Conservation (phyloP, 2,113 vertebrate genomes). For the Hemiscyllium ocellatum region DNA sequence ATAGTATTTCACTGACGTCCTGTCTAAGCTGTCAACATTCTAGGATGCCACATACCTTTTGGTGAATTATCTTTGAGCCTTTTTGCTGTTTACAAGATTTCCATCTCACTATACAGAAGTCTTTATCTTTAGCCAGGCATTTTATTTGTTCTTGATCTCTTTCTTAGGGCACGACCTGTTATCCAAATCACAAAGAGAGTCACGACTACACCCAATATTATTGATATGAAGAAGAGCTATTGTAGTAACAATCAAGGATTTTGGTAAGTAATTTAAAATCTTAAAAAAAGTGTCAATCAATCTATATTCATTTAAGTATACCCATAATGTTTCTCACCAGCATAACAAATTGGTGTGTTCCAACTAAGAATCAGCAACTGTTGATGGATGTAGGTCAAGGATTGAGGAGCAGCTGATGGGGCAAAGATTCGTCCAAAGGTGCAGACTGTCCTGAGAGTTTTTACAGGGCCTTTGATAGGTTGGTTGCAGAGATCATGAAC, state of each 20-base stretch:
- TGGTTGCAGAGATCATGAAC: neutral
- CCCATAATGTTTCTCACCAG: neutral
- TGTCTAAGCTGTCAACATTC: neutral
- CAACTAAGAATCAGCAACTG: neutral
- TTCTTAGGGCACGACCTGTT: slow-evolving; percentile 73
- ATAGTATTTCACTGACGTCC: neutral
- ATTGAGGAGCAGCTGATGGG: neutral
- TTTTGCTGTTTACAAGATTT: neutral
- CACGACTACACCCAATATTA: slow-evolving; percentile 63
- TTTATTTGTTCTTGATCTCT: slow-evolving; percentile 38
- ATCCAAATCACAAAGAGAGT: slow-evolving; percentile 72
- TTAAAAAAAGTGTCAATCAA: neutral
- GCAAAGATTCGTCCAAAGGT: neutral
- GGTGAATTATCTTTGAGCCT: neutral
- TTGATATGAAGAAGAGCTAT: slow-evolving; percentile 64
- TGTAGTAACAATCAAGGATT: slow-evolving; percentile 62
- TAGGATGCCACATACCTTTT: neutral
- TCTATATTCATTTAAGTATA: neutral
- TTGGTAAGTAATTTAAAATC: slow-evolving; percentile 60
- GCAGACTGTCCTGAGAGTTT: neutral
- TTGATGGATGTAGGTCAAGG: no score
- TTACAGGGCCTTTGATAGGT: neutral
- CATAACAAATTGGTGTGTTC: neutral
- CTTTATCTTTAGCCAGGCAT: neutral
- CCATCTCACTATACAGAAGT: neutral